phyloP scores from a whole-genome alignment of 2,888 invertebrate species.

The Drosophila anceps region DNA sequence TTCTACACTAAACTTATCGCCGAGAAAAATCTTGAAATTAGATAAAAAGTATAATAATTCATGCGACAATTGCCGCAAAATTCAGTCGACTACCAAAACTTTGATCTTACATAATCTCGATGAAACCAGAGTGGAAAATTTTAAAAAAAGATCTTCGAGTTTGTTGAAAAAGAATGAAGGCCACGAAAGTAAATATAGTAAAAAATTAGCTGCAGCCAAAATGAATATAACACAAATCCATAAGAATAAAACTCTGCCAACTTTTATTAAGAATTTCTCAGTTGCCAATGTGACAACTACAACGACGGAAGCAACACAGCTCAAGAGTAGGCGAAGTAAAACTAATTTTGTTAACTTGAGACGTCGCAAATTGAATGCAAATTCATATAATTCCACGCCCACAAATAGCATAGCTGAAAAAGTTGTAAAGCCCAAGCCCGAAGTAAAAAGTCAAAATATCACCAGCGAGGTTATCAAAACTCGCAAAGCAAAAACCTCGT shows the following conservation, averaged over 20 bases:
- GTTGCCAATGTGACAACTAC: not conserved
- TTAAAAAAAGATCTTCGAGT: not conserved
- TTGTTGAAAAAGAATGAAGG: not conserved
- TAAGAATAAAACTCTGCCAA: not conserved
- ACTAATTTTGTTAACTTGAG: not conserved
- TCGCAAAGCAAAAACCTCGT: not conserved
- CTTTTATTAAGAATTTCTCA: not conserved
- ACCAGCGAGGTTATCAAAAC: not conserved
- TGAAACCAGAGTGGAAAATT: not conserved
- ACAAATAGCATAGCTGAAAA: not conserved
- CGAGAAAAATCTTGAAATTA: not conserved
- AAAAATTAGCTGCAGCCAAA: not conserved
- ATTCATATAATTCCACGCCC: not conserved
- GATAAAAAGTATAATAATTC: not conserved
- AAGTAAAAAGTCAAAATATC: not conserved
- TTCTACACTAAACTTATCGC: constrained; percentile 1
- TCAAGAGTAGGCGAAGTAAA: not conserved
- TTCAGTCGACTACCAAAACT: not conserved
- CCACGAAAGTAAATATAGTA: not conserved
- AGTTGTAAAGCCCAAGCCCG: not conserved
- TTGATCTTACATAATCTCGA: not conserved
- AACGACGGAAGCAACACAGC: not conserved
- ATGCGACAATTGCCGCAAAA: constrained; percentile 3
- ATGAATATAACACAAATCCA: not conserved
- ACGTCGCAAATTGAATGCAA: not conserved